Percentiles rank a stretch among this genome's conserved stretches.
Conservation (phyloP, 2,888 invertebrate genomes). For the Parochlus steinenii region DNA sequence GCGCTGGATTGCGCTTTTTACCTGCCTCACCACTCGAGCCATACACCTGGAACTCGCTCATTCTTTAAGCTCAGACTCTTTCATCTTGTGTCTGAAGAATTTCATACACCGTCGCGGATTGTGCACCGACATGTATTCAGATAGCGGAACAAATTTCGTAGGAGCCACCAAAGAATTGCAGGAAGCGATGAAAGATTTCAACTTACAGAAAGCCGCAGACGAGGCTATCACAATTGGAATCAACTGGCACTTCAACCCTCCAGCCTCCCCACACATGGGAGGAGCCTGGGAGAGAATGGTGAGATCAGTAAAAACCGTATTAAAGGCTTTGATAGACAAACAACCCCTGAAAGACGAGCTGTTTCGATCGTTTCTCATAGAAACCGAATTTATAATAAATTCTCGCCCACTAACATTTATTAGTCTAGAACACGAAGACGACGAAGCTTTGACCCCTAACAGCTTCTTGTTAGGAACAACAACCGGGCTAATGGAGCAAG, state of each 20-base stretch:
- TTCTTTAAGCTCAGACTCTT: constrained; percentile 16
- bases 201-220: too few species aligned
- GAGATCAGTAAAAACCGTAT: constrained; percentile 6
- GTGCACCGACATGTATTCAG: constrained; percentile 12
- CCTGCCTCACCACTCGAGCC: constrained; percentile 14
- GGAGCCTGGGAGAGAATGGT: constrained; percentile 15
- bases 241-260: constrained; percentile 14
- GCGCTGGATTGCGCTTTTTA: constrained; percentile 14
- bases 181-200: neutral
- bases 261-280: constrained; percentile 14
- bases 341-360: neutral
- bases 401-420: constrained; percentile 3
- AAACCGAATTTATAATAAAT: constrained; percentile 1
- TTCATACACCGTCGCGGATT: too few species aligned
- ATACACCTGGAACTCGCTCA: constrained; percentile 16
- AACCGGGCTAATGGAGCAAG: too few species aligned
- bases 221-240: too few species aligned
- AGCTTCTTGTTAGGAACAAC: too few species aligned
- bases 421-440: neutral
- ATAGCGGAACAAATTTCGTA: constrained; percentile 15
- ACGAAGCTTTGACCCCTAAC: constrained; percentile 7
- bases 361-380: neutral
- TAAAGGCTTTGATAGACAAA: neutral
- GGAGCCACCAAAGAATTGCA: neutral
- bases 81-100: too few species aligned